Evolutionary conservation across 2,888 invertebrate species (phyloP).

Genomic region (Mamestra brassicae): DNA sequence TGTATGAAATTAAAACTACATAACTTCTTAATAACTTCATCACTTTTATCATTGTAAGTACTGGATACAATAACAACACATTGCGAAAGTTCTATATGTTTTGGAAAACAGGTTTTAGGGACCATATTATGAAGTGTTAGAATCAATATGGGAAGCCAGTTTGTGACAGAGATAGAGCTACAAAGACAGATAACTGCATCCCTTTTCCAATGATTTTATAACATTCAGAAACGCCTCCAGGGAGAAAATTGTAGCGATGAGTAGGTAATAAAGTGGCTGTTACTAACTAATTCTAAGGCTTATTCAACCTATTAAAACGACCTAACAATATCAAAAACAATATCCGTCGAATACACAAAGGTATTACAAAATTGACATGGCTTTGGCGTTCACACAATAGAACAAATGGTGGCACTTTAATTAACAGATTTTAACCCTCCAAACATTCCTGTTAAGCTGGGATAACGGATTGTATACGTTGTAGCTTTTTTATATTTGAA

Average conservation of each 20-base stretch:
- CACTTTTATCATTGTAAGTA: too few species aligned
- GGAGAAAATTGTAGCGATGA: neutral
- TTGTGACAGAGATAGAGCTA: neutral
- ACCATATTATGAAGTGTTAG: neutral
- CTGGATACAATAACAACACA: neutral
- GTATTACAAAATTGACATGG: conserved; percentile 14
- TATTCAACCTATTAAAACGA: neutral
- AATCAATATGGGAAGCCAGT: neutral
- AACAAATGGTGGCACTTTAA: conserved; percentile 16
- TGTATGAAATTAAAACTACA: too few species aligned
- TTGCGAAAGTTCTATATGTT: neutral
- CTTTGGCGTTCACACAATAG: neutral
- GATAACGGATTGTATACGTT: neutral
- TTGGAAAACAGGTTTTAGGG: neutral
- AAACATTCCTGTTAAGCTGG: neutral
- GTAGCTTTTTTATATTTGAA: neutral
- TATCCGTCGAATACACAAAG: conserved; percentile 15
- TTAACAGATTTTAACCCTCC: conserved; percentile 13
- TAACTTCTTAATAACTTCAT: too few species aligned
- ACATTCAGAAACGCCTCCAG: neutral
- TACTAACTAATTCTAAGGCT: neutral
- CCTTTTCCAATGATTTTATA: neutral
- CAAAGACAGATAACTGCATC: neutral
- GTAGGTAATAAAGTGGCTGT: too few species aligned
- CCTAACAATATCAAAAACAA: conserved; percentile 16